Base-by-base conservation (phyloP, 2,113 vertebrate genomes). In the Edolisoma coerulescens region DNA sequence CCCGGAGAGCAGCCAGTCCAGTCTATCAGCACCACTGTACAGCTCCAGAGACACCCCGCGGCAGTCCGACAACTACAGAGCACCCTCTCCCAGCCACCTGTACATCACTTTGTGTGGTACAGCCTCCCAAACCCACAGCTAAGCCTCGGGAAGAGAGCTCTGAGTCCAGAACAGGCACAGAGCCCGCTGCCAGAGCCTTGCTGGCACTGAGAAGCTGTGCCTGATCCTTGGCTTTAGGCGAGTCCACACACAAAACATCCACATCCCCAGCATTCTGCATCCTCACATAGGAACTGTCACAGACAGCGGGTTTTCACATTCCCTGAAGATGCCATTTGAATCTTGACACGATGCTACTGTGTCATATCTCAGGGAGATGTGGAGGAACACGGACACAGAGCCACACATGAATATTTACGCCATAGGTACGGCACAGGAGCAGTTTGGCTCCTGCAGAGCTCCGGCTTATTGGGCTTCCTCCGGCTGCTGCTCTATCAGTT, bases 391-490 rank as follows among this genome's bases (percentile, higher is more conserved):
- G 21, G 71, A 32, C 85, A 53, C 6, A 4, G 30, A 47, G 75
- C 54, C 71, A 35, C 2, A 50, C 41, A 19, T 59, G 74, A 79
- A 73, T 86, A 94, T 93, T 93, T 96, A 94, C 13, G 0, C 84
- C 75, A 10, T 2, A 67, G 87, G 74, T 83, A 63, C 7, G n/a
- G 63, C 82, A 74, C 0, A 70, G 87, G 74, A 86, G 54, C 23
- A 74, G 74, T 42, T 93, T 87, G 94, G 93, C 69, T 88, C 89
- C 87, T 56, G 84, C 70, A 71, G 74, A 35, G 76, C 87, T 92
- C 69, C 3, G 2, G 71, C 65, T 95, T 85, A 93, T 37, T 91
- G 67, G 78, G 93, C 64, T 21, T 71, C 78, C 56, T 74, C 79
- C 33, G 68, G 54, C 93, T 83, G 87, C 87, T 92, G 90, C 94